A percentile compares a stretch with the other conserved stretches of the same genome.
These are phyloP conservation scores for Leucania comma DNA, from an alignment of 2,888 invertebrate species.

Conservation along the genomic window DNA sequence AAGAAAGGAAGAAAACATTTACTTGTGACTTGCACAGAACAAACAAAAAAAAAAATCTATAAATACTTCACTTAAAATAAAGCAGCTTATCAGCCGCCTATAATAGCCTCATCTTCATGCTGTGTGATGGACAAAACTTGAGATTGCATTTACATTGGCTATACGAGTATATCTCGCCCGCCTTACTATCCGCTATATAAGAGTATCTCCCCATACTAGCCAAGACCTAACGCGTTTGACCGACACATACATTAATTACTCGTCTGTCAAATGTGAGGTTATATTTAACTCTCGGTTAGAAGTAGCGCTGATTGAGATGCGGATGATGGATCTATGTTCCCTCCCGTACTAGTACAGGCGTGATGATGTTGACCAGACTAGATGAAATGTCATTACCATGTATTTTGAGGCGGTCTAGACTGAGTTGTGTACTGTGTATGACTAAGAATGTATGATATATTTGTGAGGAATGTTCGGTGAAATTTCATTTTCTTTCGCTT, in stretches of 20 bases:
- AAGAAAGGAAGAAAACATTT: too few species aligned
- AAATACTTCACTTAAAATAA: too few species aligned
- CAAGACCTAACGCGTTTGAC: constrained; percentile 18
- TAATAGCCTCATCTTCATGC: neutral
- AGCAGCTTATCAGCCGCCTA: neutral
- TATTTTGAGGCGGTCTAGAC: constrained; percentile 45
- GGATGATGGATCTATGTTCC: constrained; percentile 44
- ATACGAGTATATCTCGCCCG: neutral
- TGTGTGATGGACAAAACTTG: neutral
- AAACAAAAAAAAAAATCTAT: too few species aligned
- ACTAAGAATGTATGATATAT: neutral
- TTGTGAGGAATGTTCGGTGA: neutral
- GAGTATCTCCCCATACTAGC: constrained; percentile 2
- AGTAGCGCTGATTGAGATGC: constrained; percentile 44
- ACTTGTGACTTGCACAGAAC: too few species aligned
- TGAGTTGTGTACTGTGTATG: constrained; percentile 4
- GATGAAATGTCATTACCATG: constrained; percentile 56
- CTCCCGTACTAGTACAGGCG: constrained; percentile 1
- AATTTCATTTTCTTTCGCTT: neutral
- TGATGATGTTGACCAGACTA: constrained; percentile 24
- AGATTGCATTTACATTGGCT: too few species aligned
- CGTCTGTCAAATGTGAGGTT: constrained; percentile 57
- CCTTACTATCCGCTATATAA: neutral
- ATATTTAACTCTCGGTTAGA: constrained; percentile 57
- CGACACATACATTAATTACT: constrained; percentile 58